Base-by-base conservation (phyloP, 1,140 invertebrate species). In the Harpegnathos saltator region DNA sequence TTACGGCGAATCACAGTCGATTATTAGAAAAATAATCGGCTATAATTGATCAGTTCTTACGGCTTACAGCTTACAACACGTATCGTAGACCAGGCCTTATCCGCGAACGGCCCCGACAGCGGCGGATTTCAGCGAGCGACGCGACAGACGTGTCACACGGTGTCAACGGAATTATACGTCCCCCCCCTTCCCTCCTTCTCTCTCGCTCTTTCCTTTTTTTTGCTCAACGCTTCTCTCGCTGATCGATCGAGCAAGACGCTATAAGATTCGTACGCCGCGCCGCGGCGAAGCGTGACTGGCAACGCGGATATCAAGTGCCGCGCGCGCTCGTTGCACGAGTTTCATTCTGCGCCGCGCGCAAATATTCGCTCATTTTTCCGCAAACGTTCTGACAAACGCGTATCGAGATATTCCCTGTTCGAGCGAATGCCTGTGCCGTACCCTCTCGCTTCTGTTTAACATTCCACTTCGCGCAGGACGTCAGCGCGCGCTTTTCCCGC, bases 371-470 rank as follows among this genome's bases (percentile, higher is more conserved):
- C 0, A 66, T 66, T 66, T 66, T 33, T 44, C 7, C 38, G 22
- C 19, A 38, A 7, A 29, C n/a, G n/a, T 33, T 66, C 17, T 33
- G 38, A 66, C 19, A 19, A 77, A 26, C 9, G 17, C 44, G 19
- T 66, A 69, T 69, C n/a, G 29, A 58, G 75, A 5, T 44, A 38
- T 78, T 58, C 44, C 69, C 59, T 73, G 15, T 71, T 0, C 56
- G 26, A n/a, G n/a, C 75, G 26, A 73, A 73, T 59, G 58, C 66
- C 38, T 61, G 4, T 19, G n/a, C n/a, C 48, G 73, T 61, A 62
- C 33, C 68, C 61, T 81, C 66, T 81, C 66, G 72, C 59, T 81
- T 82, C n/a, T 74, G 15, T 80, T 33, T 59, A 78, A 78, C 52
- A 69, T 80, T 69, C 63, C 52, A 19, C 11, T 33, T 15, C 22